These are phyloP conservation scores for Pteronura brasiliensis DNA, from an alignment of 2,113 vertebrate genomes.

Conservation along the genomic window DNA sequence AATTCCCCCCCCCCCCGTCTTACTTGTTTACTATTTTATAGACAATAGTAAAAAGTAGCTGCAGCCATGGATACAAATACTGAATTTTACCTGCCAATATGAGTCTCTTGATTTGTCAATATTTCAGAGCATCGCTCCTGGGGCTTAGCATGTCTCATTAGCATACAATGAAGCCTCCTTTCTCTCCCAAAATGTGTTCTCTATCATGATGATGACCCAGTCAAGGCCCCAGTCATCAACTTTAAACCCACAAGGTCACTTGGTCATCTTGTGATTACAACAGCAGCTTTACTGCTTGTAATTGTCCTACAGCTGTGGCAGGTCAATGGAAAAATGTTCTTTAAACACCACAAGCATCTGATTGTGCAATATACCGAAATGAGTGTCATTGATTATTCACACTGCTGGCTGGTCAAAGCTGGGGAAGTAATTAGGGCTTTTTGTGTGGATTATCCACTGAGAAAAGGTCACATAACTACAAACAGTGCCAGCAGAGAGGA, in stretches of 20 bases:
- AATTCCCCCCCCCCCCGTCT: neutral
- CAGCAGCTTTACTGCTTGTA: slow-evolving; percentile 83
- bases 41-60: slow-evolving; percentile 22
- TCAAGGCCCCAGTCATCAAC: slow-evolving; percentile 79
- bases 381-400: slow-evolving; percentile 96
- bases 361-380: slow-evolving; percentile 96
- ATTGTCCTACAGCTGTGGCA: slow-evolving; percentile 86
- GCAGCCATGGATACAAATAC: slow-evolving; percentile 34
- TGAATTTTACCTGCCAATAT: slow-evolving; percentile 67
- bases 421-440: slow-evolving; percentile 99
- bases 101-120: slow-evolving; percentile 54
- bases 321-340: slow-evolving; percentile 91
- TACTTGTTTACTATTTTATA: slow-evolving; percentile 29
- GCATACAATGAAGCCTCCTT: slow-evolving; percentile 42
- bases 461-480: slow-evolving; percentile 98
- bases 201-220: slow-evolving; percentile 66
- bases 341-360: slow-evolving; percentile 89
- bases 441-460: slow-evolving; percentile 98
- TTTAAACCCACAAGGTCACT: slow-evolving; percentile 84
- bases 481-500: slow-evolving; percentile 91
- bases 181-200: slow-evolving; percentile 50
- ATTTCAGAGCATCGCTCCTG: slow-evolving; percentile 58
- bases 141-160: slow-evolving; percentile 53
- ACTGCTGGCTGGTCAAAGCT: slow-evolving; percentile 90
- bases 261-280: slow-evolving; percentile 85